Base-by-base conservation (phyloP, 2,888 invertebrate species). In the Leptothorax acervorum region DNA sequence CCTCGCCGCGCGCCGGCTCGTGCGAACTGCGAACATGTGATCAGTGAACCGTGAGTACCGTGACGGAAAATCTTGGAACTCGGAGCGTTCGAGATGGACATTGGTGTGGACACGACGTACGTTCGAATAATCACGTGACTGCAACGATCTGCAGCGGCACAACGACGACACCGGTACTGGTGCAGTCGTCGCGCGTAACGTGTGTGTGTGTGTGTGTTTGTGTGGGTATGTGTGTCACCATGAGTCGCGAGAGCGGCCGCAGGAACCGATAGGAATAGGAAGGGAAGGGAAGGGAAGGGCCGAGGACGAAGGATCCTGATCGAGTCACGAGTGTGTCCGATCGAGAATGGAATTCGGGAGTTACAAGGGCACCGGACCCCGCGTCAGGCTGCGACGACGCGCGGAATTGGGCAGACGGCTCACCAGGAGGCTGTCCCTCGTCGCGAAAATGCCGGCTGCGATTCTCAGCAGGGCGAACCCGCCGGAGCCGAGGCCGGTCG, bases 381-480 rank as follows among this genome's bases (percentile, higher is more conserved):
- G 94, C 63, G 92, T 93, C 48, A 88, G 94, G 85, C 91, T 93
- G 62, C 92, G 94, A 53, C 91, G 93, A 65, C 92, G 94, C 28
- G 92, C 96, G 35, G 96, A 96, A 91, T 95, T 96, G 92, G 96
- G 96, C 57, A 96, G 96, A 86, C 96, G 95, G 91, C 95, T 96
- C 89, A 96, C 96, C 76, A 95, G 96, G 85, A 95, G 96, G 55
- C 95, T 96, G 3, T 96, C 96, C 4, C 95, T 96, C 92, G 95
- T 96, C 76, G 96, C 96, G 91, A 95, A 95, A 86, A 95, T 96
- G 82, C 96, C 96, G 65, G 96, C 95, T 88, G 95, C 96, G 48
- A 96, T 96, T 91, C 96, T 96, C 90, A 96, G 96, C 91, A 96
- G 96, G 87, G 92, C 93, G n/a, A 92, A 92, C 88, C 93, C 93